These are phyloP conservation scores for Yponomeuta cagnagella DNA, from an alignment of 2,888 invertebrate genomes.

Conservation along the genomic window DNA sequence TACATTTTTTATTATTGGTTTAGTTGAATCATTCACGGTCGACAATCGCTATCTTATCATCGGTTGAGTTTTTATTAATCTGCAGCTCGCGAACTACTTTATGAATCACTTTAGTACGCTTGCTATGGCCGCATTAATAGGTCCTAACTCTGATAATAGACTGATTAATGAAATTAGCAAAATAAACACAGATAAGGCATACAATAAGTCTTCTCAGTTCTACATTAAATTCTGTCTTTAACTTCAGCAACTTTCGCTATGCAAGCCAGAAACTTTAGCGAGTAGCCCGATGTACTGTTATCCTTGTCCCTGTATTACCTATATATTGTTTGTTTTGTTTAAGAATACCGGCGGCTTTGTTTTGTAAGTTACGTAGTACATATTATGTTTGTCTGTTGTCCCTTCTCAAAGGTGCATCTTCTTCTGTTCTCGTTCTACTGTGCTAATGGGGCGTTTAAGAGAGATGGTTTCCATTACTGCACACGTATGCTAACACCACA, in stretches of 20 bases:
- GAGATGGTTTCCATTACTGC: conserved; percentile 1
- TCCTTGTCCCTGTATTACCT: too few species aligned
- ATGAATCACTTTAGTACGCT: neutral
- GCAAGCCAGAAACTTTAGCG: too few species aligned
- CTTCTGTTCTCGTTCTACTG: neutral
- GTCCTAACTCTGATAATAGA: neutral
- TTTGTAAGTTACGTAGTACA: too few species aligned
- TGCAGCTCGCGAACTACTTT: neutral
- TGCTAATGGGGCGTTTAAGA: neutral
- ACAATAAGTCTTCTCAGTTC: too few species aligned
- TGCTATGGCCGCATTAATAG: neutral
- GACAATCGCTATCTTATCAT: neutral
- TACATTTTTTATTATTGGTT: neutral
- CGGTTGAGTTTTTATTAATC: neutral
- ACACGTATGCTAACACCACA: neutral
- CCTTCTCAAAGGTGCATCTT: neutral
- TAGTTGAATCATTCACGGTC: neutral
- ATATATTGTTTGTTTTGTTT: too few species aligned
- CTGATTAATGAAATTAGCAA: neutral
- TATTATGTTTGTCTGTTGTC: too few species aligned
- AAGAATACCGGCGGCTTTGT: too few species aligned
- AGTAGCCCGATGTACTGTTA: too few species aligned
- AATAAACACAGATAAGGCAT: neutral
- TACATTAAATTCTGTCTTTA: too few species aligned
- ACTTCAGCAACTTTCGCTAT: too few species aligned